Base-by-base conservation (phyloP, 2,797 vertebrate species). In the Lophura swinhoii region DNA sequence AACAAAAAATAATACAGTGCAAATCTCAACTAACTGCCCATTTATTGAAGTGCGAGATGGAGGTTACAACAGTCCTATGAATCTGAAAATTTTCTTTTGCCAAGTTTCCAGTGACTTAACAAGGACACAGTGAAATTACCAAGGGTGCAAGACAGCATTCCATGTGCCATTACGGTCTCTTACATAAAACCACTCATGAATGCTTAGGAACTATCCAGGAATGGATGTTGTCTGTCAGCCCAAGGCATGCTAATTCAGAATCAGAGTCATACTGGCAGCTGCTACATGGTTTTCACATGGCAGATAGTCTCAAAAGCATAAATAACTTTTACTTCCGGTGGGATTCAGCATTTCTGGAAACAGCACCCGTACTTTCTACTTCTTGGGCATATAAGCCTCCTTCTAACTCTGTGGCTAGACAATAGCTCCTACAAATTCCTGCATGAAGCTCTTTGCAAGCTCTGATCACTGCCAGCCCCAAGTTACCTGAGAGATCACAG, bases 281-380 rank as follows among this genome's bases (percentile, higher is more conserved):
- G n/a, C 59, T 87, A 51, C 46, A 6, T 0, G 4, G 64, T 73
- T 86, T 90, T 74, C 49, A 49, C 46, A 43, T 35, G 49, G 31
- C 24, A 87, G 43, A 48, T 5, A 46, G 21, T 17, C 59, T 66
- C 77, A 35, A 21, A 60, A 46, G 37, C 23, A 59, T 5, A 59
- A 84, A 55, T 55, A 62, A 1, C 29, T 59, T 41, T 58, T 35
- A 4, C 58, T 87, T 77, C 49, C 56, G 59, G 39, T 28, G 44
- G 48, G 14, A 91, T 79, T 84, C 76, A 58, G 26, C 33, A 10
- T 69, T 87, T 90, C 46, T 84, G 75, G 62, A 79, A 60, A 60
- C 28, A 4, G 15, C 20, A 46, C 2, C 5, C 10, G 7, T 79
- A 69, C 84, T 82, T 78, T 66, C 18, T 55, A 31, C 48, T 53